These are phyloP conservation scores for Morbakka virulenta DNA, from an alignment of 30 jellyfish, hydroid and myxozoan genomes.

Conservation along the genomic window DNA sequence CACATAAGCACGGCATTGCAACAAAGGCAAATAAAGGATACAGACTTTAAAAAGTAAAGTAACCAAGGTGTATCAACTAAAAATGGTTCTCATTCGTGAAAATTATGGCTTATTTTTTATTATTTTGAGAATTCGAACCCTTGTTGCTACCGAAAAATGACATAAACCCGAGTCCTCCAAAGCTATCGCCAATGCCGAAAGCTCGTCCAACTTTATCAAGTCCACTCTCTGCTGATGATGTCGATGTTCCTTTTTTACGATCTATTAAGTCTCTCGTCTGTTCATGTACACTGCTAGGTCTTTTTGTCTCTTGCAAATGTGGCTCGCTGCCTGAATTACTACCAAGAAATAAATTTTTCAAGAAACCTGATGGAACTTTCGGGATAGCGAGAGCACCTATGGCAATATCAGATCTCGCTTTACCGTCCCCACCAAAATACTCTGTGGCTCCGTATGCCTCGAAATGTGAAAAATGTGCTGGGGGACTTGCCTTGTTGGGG, in stretches of 20 bases:
- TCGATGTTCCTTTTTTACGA: conserved; percentile 10
- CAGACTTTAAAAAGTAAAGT: too few relatives aligned
- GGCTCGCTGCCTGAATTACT: conserved; percentile 4
- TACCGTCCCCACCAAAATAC: conserved; percentile 6
- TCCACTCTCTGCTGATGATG: conserved; percentile 64
- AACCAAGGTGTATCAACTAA: too few relatives aligned
- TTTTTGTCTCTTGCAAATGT: conserved; percentile 13
- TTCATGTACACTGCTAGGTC: conserved; percentile 51
- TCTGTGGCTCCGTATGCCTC: conserved; percentile 52
- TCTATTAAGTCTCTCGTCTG: not conserved
- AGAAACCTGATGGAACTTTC: conserved; percentile 42
- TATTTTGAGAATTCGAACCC: too few relatives aligned
- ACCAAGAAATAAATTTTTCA: conserved; percentile 50
- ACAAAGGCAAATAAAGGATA: too few relatives aligned
- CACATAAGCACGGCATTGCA: too few relatives aligned
- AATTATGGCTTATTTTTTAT: too few relatives aligned
- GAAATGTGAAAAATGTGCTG: conserved; percentile 33
- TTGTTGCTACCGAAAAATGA: conserved; percentile 66
- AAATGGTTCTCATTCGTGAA: too few relatives aligned
- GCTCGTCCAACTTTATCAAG: conserved; percentile 63
- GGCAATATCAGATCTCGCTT: conserved; percentile 1
- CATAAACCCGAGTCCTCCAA: conserved; percentile 65
- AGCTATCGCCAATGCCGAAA: conserved; percentile 45
- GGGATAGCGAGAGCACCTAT: conserved; percentile 15
- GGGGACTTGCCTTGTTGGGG: too few relatives aligned